Evolutionary conservation across 2,888 invertebrate genomes (phyloP), one percentile per base, ranked within the genome.

Genomic region (Patella depressa): DNA sequence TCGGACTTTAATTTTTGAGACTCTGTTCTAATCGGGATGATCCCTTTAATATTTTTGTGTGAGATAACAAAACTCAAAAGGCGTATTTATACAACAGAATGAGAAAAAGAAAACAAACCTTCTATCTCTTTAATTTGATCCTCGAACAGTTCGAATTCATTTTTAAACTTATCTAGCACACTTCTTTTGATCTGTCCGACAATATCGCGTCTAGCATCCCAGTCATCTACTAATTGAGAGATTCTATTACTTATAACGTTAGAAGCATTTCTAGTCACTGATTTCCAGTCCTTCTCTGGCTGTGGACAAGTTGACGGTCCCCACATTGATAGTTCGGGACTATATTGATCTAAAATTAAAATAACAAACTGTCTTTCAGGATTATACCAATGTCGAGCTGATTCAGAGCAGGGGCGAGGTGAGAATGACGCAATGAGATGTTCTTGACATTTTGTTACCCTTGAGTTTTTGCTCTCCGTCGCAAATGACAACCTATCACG

Each of bases 71-170:
- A 19, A 19, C n/a, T 11, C 19, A 65, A n/a, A 65, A 65, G 65
- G 19, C 5, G 34, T 34, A 34, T 5, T 34, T 34, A 45, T 45
- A 45, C 45, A 45, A 9, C 7, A 45, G 45, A 45, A 9, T 9
- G 9, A 45, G 9, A 7, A 45, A 9, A 45, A 45, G 17, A 54
- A 4, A 34, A 14, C 80, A 71, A 76, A 86, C 89, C 86, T 85
- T 89, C 89, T 53, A 89, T 80, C 75, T 86, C 83, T 24, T 84
- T 83, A 19, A 89, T 84, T 78, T 89, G 89, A 75, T 86, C 85
- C 65, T 89, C 89, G 84, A 89, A 85, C 17, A 88, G 82, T 45
- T 87, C 86, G 54, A 88, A 88, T 74, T 88, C 87, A 55, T 83
- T 74, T 72, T 88, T 85, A 80, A 89, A 89, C 24, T 84, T 85